Conservation (phyloP, 2,888 invertebrate genomes). For the Ophion costatus region DNA sequence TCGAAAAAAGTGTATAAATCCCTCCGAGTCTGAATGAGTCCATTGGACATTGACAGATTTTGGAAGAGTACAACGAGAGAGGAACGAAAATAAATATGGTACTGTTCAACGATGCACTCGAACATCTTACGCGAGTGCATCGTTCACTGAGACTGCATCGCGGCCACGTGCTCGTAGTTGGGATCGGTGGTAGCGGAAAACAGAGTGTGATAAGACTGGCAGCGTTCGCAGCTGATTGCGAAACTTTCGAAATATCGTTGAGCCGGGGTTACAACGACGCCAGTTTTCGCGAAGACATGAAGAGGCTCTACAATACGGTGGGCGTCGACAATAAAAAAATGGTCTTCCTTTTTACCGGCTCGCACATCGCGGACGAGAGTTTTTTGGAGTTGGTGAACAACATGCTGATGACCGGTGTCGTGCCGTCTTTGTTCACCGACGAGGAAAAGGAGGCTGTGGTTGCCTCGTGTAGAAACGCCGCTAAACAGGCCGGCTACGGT, state of each 20-base stretch:
- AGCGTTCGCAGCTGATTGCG: conserved; percentile 93
- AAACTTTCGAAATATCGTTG: conserved; percentile 92
- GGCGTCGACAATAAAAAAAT: conserved; percentile 92
- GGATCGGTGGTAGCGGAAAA: conserved; percentile 96
- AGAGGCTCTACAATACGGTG: conserved; percentile 89
- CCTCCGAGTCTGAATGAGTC: too few relatives aligned
- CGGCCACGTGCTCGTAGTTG: conserved; percentile 94
- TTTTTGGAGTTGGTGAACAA: conserved; percentile 96
- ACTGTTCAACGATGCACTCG: conserved; percentile 95
- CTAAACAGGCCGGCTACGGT: conserved; percentile 89
- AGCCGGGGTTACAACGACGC: conserved; percentile 94
- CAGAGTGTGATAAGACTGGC: conserved; percentile 92
- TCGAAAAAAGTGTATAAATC: not conserved
- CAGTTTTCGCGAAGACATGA: conserved; percentile 94
- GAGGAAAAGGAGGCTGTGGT: conserved; percentile 95
- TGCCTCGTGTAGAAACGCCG: conserved; percentile 88
- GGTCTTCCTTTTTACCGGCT: conserved; percentile 93
- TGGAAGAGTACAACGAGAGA: conserved; percentile 93
- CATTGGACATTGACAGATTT: conserved; percentile 85
- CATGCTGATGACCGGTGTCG: conserved; percentile 94
- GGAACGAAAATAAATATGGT: conserved; percentile 91
- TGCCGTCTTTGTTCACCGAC: conserved; percentile 93
- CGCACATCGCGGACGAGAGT: conserved; percentile 92
- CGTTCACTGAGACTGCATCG: conserved; percentile 92
- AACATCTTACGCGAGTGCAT: conserved; percentile 95